A percentile compares a stretch with the other conserved stretches of the same genome.
Conservation (phyloP, 2,888 invertebrate species). For the Frankliniella intonsa region DNA sequence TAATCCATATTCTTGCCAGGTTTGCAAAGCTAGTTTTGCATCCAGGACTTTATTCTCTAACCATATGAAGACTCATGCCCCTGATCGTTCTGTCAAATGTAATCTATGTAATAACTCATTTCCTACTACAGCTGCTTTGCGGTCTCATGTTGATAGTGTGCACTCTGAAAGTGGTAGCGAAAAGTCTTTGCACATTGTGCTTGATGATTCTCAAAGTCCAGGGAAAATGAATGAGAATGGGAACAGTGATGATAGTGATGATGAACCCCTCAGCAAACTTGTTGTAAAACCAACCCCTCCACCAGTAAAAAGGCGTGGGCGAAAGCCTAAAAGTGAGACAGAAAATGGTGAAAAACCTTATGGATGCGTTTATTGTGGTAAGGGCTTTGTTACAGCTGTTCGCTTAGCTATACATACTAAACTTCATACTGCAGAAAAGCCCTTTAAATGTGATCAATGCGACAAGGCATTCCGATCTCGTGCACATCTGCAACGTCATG, state of each 20-base stretch:
- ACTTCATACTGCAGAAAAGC: constrained; percentile 8
- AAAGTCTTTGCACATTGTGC: neutral
- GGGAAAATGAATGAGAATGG: constrained; percentile 7
- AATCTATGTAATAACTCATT: constrained; percentile 1
- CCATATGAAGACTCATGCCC: constrained; percentile 7
- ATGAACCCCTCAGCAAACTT: neutral
- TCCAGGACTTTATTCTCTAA: neutral
- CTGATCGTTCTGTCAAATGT: neutral
- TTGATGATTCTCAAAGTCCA: constrained; percentile 21
- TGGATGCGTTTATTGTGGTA: neutral
- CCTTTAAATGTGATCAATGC: constrained; percentile 3
- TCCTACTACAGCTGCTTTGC: neutral
- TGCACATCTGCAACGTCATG: constrained; percentile 13
- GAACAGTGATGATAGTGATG: constrained; percentile 4
- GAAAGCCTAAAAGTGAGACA: neutral
- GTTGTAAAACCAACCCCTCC: neutral
- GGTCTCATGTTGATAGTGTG: neutral
- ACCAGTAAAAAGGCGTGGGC: neutral
- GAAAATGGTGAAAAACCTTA: neutral
- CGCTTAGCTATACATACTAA: neutral
- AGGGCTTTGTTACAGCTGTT: constrained; percentile 3
- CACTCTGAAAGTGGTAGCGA: constrained; percentile 14
- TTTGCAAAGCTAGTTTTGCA: constrained; percentile 14
- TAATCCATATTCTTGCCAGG: neutral
- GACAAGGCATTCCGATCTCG: constrained; percentile 5